Evolutionary conservation across 2,888 invertebrate genomes (phyloP), one percentile per base, ranked within the genome.

Genomic region (Hyposoter didymator): DNA sequence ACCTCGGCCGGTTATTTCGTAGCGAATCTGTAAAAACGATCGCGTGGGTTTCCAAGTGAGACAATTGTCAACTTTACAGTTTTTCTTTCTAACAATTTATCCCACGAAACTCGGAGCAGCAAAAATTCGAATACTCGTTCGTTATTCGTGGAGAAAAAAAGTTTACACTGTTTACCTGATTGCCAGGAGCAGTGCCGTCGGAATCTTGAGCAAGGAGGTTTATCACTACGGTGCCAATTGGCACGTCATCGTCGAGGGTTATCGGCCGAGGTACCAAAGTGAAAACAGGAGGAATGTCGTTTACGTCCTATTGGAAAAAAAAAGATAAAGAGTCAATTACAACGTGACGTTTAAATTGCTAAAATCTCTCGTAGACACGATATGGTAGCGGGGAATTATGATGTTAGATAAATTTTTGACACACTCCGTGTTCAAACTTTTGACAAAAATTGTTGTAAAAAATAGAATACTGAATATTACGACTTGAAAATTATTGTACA

Each of bases 281-380:
- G 93, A 98, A 98, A 74, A 98, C 96, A 7, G 98, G 98, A 0
- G 98, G 96, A 89, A 98, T 97, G 94, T 98, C 98, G 93, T 98
- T 98, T 88, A 97, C 96, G 93, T 98, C 98, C 96, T 97, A 39
- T 7, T 1, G 39, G 8, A 32, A 69, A 17, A 66, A 59, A 45
- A 28, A 45, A 32, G 43, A 67, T 35, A 0, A 67, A 45, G 39
- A 17, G 39, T 0, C 66, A 74, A 19, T 32, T 22, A 39, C 10
- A 39, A 39, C 39, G 39, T 39, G 39, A 39, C 39, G 39, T 0
- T 0, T 7, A 39, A 35, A 35, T 35, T 35, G n/a, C n/a, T n/a
- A n/a, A n/a, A n/a, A n/a, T n/a, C n/a, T n/a, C n/a, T n/a, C n/a
- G n/a, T n/a, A n/a, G n/a, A n/a, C n/a, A n/a, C n/a, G n/a, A n/a